These are phyloP conservation scores for Coreius guichenoti DNA, from an alignment of 2,797 vertebrate genomes.

Conservation along the genomic window DNA sequence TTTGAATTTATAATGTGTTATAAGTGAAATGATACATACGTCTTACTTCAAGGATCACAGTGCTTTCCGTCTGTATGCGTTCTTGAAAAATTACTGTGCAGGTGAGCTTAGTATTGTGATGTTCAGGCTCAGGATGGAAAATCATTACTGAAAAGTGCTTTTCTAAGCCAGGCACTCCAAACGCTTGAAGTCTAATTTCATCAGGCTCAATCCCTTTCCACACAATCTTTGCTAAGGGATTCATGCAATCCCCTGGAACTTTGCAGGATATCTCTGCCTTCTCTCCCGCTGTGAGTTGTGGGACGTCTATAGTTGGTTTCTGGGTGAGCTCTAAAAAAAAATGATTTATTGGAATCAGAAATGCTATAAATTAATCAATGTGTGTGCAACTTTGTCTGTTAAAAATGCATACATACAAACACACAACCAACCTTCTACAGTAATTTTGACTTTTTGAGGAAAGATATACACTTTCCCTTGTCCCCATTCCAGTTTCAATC, in stretches of 20 bases:
- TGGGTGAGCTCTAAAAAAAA: conserved; percentile 25
- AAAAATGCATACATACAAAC: background rate
- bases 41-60: background rate
- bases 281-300: background rate
- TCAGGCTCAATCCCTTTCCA: background rate
- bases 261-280: background rate
- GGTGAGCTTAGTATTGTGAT: conserved; percentile 17
- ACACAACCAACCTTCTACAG: conserved; percentile 12
- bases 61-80: background rate
- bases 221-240: rapidly evolving
- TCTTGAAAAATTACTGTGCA: background rate
- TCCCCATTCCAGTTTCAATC: conserved; percentile 18
- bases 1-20: background rate
- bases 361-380: background rate
- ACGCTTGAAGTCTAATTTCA: rapidly evolving
- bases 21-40: conserved; percentile 10
- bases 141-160: rapidly evolving
- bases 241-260: background rate
- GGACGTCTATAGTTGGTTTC: background rate
- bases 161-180: rapidly evolving
- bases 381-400: background rate
- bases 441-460: background rate
- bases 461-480: background rate
- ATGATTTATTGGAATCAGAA: background rate
- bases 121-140: background rate